Percentiles rank a stretch among this genome's conserved stretches.
phyloP scores from a whole-genome alignment of 2,797 vertebrate genomes.

The Nothura maculosa region DNA sequence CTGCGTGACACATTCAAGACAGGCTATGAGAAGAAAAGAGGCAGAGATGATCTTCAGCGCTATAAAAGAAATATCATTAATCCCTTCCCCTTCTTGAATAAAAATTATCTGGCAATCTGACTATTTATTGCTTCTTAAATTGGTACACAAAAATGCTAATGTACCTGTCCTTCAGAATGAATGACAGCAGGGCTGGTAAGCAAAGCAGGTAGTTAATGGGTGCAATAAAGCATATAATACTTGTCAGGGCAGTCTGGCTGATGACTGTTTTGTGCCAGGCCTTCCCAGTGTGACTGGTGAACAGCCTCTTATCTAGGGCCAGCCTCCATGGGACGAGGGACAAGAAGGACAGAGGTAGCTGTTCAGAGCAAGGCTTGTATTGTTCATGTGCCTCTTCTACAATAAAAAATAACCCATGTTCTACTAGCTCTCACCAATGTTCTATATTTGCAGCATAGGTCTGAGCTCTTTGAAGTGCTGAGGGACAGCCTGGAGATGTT shows the following conservation, averaged over 20 bases:
- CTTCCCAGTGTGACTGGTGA: not conserved
- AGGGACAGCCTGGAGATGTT: not conserved
- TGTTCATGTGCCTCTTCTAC: not conserved
- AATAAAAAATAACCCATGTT: not conserved
- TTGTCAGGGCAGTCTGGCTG: conserved; percentile 56
- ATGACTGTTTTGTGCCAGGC: not conserved
- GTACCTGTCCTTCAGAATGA: conserved; percentile 29
- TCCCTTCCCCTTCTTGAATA: not conserved
- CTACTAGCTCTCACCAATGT: fast-evolving
- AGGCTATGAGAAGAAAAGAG: not conserved
- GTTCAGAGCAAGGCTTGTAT: not conserved
- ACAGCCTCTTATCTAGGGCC: not conserved
- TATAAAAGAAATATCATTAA: not conserved
- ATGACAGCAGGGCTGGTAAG: conserved; percentile 31
- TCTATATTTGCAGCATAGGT: not conserved
- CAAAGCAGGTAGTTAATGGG: not conserved
- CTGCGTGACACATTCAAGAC: conserved; percentile 15
- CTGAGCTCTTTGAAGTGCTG: not conserved
- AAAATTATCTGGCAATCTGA: conserved; percentile 23
- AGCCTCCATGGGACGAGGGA: not conserved
- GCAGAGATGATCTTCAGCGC: not conserved
- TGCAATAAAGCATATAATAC: conserved; percentile 53
- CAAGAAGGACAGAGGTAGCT: not conserved
- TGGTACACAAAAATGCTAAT: not conserved
- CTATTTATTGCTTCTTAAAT: conserved; percentile 8